phyloP scores from a whole-genome alignment of 2,797 vertebrate species.

The Thunnus albacares region DNA sequence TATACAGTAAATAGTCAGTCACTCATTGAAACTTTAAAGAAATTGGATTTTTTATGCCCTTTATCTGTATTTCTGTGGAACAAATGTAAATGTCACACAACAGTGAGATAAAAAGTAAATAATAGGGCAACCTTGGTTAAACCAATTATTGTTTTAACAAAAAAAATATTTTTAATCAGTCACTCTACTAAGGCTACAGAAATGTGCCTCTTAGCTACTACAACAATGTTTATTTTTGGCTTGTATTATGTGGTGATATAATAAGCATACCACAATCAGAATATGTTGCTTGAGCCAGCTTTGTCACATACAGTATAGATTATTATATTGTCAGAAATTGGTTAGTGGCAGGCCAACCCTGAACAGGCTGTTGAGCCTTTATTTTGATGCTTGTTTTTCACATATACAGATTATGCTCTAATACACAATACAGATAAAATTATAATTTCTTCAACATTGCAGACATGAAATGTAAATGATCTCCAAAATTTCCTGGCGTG shows the following conservation, averaged over 20 bases:
- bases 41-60: background rate
- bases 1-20: constrained; percentile 28
- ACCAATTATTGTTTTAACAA: background rate
- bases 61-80: background rate
- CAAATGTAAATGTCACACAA: background rate
- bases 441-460: constrained; percentile 13
- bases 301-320: background rate
- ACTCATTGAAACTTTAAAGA: background rate
- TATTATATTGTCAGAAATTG: background rate
- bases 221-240: background rate
- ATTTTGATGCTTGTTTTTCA: constrained; percentile 11
- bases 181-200: background rate
- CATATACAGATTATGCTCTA: constrained; percentile 13
- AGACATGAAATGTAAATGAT: constrained; percentile 52
- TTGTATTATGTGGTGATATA: background rate
- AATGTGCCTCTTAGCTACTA: background rate
- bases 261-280: background rate
- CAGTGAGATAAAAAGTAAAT: background rate
- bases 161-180: background rate
- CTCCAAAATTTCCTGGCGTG: constrained; percentile 27
- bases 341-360: background rate
- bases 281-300: background rate
- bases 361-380: background rate
- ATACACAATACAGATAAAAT: constrained; percentile 36
- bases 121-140: background rate